phyloP scores from a whole-genome alignment of 2,113 vertebrate genomes.

The human region DNA sequence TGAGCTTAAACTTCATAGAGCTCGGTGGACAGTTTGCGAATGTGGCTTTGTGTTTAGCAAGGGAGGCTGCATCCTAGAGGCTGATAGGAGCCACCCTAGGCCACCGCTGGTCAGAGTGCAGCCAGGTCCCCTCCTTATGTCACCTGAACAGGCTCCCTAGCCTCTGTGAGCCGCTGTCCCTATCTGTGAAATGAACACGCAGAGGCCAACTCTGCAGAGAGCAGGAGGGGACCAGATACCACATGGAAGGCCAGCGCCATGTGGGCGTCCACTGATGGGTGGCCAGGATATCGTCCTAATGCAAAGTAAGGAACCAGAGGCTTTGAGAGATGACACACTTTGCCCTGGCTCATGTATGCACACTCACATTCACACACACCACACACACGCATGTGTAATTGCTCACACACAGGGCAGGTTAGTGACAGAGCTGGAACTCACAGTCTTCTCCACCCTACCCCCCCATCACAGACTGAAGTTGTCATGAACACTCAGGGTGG shows the following conservation, averaged over 20 bases:
- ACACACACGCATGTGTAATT: rapidly evolving
- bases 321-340: no score
- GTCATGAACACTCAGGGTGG: rapidly evolving
- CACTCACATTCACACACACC: no score
- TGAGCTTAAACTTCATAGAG: no score
- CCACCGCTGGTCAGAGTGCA: no score
- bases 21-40: rapidly evolving
- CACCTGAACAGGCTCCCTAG: background rate
- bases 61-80: background rate
- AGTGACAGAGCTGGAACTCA: background rate
- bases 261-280: rapidly evolving
- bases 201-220: background rate
- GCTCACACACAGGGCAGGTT: background rate
- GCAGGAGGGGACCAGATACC: no score
- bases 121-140: rapidly evolving
- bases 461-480: rapidly evolving
- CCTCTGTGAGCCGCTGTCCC: background rate
- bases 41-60: rapidly evolving
- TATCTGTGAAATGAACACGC: rapidly evolving
- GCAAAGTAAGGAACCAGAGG: background rate
- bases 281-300: rapidly evolving
- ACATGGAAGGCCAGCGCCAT: rapidly evolving
- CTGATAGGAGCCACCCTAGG: no score
- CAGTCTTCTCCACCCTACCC: rapidly evolving
- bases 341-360: rapidly evolving